Base-by-base conservation (phyloP, 1,140 invertebrate species). In the Latrodectus geometricus region DNA sequence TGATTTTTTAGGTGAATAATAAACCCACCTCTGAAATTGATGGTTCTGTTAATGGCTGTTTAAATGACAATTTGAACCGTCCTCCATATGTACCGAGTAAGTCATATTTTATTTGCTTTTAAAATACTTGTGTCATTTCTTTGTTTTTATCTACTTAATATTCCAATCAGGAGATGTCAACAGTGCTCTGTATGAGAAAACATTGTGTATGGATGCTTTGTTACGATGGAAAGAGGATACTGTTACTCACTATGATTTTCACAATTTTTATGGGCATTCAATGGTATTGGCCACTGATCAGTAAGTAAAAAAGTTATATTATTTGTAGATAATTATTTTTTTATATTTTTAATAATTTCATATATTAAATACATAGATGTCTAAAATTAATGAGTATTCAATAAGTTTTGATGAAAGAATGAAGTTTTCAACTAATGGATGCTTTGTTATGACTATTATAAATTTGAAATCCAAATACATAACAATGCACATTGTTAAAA, bases 231-330 rank as follows among this genome's bases (percentile, higher is more conserved):
- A 54, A 61, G 66, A 91, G 92, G 88, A 96, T 97, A 85, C 92
- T 94, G 68, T 61, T 35, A 23, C 54, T 56, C 95, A 96, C 91
- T 97, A 95, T 90, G 91, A 97, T 92, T 89, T 92, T 8, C 97
- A 98, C 91, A 97, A 96, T 92, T 90, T 96, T 83, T 97, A 96
- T 91, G 96, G 95, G 4, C 93, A 93, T 68, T 93, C 93, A 75
- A 95, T 98, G 90, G 93, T 95, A 0, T 92, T 94, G 56, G 92
- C 93, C 14, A 96, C 96, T 4, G 93, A 94, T 90, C 93, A 93
- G 95, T 96, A 91, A 93, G 86, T 90, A 15, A 61, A 61, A 61
- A 14, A 17, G 2, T 61, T 69, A 50, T 86, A 66, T 76, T 69
- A 69, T 23, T 76, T 69, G 9, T 20, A 15, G 20, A 2, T 69